Evolutionary conservation across 2,797 vertebrate species (phyloP).

Genomic region (Halcyon chelicuti): DNA sequence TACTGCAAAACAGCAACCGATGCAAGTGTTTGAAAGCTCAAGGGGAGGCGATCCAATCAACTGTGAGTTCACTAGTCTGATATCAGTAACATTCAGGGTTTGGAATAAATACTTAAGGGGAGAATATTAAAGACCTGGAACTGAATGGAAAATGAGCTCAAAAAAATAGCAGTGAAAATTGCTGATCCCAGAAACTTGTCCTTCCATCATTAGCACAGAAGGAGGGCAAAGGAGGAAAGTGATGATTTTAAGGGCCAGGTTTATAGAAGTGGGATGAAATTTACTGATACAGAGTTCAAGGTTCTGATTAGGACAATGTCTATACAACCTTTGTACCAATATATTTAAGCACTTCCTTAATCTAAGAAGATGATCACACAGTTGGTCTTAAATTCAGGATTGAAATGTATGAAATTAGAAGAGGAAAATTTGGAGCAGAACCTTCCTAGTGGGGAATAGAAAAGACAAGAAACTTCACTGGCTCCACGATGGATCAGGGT

Average conservation of each 20-base stretch:
- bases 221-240: neutral
- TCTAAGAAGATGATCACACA: neutral
- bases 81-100: neutral
- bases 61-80: neutral
- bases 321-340: neutral
- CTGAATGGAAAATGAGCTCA: neutral
- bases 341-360: neutral
- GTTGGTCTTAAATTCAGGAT: neutral
- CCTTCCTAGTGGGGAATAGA: neutral
- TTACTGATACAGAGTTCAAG: neutral
- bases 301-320: neutral
- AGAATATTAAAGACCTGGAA: neutral
- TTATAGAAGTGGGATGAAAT: neutral
- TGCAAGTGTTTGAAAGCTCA: neutral
- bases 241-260: neutral
- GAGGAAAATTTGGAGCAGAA: neutral
- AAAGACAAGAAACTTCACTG: neutral
- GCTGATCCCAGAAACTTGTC: neutral
- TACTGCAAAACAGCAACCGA: neutral
- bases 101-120: neutral
- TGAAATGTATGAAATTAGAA: neutral
- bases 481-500: rapidly evolving
- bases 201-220: neutral
- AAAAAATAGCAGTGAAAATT: neutral
- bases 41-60: neutral